Evolutionary conservation across 2,888 invertebrate species (phyloP).

Genomic region (Phaonia tiefii): DNA sequence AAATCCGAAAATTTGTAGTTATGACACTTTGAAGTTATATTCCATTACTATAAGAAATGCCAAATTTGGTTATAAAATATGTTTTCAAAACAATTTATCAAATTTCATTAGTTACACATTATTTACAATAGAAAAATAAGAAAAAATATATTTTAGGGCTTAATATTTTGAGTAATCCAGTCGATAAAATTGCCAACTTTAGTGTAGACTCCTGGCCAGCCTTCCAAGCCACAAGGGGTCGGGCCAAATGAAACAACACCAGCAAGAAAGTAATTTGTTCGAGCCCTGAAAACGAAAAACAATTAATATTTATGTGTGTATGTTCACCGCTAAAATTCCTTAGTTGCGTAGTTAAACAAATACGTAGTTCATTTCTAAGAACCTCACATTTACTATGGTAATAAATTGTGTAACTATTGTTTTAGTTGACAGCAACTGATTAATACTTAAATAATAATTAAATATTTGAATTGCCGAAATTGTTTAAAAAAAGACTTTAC

Average conservation of each 20-base stretch:
- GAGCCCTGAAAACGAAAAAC: constrained; percentile 66
- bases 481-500: too few relatives aligned
- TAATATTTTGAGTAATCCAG: constrained; percentile 82
- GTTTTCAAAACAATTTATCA: constrained; percentile 32
- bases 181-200: constrained; percentile 82
- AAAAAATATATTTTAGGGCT: constrained; percentile 69
- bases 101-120: constrained; percentile 11
- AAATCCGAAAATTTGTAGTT: too few relatives aligned
- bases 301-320: background rate
- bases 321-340: too few relatives aligned
- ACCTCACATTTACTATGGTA: too few relatives aligned
- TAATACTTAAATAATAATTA: too few relatives aligned
- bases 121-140: constrained; percentile 9
- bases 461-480: too few relatives aligned
- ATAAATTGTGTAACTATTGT: too few relatives aligned
- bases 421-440: too few relatives aligned
- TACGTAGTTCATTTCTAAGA: too few relatives aligned
- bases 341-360: too few relatives aligned
- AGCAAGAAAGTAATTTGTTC: constrained; percentile 82
- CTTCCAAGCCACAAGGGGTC: constrained; percentile 83
- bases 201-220: constrained; percentile 85
- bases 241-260: constrained; percentile 86
- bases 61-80: constrained; percentile 12
- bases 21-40: too few relatives aligned
- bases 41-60: too few relatives aligned